These are phyloP conservation scores for Dryomyza anilis DNA, from an alignment of 2,888 invertebrate species.

Conservation along the genomic window DNA sequence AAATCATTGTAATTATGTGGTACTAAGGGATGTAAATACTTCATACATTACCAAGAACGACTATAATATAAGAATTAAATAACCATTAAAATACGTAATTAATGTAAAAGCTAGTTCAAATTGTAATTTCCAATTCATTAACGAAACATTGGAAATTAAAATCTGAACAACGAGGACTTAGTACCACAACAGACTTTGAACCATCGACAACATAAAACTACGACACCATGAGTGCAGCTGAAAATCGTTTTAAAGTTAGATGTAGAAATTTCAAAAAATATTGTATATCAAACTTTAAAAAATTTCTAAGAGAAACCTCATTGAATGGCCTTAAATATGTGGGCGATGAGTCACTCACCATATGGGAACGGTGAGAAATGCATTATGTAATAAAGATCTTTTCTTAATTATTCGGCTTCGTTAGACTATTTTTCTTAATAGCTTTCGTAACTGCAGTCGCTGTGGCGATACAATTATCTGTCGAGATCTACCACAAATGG, in stretches of 20 bases:
- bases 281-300: conserved; percentile 57
- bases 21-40: too few relatives aligned
- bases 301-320: conserved; percentile 70
- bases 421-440: conserved; percentile 73
- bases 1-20: too few relatives aligned
- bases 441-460: conserved; percentile 70
- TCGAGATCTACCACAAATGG: conserved; percentile 75
- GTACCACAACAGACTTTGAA: too few relatives aligned
- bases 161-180: too few relatives aligned
- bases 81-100: not conserved
- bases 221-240: not conserved
- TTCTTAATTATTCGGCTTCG: not conserved
- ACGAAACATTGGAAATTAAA: too few relatives aligned
- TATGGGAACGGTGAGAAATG: conserved; percentile 42
- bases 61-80: too few relatives aligned
- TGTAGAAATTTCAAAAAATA: not conserved
- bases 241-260: not conserved
- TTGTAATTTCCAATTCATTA: too few relatives aligned
- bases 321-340: conserved; percentile 78
- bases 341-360: conserved; percentile 57
- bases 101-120: not conserved
- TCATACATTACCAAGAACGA: too few relatives aligned
- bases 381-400: not conserved
- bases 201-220: too few relatives aligned
- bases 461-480: conserved; percentile 72